Evolutionary conservation across 2,797 vertebrate species (phyloP), one percentile per base, ranked within the genome.

Genomic region (Mus minutoides): DNA sequence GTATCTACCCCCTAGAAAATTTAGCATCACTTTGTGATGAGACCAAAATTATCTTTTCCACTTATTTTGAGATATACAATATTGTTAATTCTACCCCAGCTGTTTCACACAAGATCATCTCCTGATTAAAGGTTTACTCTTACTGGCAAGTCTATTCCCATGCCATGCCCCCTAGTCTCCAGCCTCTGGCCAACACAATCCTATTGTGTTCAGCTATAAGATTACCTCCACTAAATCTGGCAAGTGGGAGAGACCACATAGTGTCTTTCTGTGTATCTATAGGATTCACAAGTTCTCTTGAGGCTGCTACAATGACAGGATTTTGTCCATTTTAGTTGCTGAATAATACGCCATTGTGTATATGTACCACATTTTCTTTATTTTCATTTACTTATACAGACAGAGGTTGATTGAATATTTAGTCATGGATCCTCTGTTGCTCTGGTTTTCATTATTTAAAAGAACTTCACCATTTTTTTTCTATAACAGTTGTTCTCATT

Each of bases 91-190:
- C 0, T 54, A 34, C 6, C 64, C 22, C 34, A 2, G 24, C 24
- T 37, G 4, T 34, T 14, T 4, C n/a, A 37, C 26, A 37, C 14
- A 37, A 54, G 12, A 84, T 54, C 6, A 16, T 22, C 3, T 9
- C n/a, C 0, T 76, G 37, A 60, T 26, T 26, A 7, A 29, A 52
- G 62, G 46, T 43, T 84, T 77, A 43, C 2, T 21, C 14, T 4
- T 4, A n/a, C 19, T 84, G 10, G 2, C 49, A 29, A 29, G 7
- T 29, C 40, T 37, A 17, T 37, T 12, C 37, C 21, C 7, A 64
- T 43, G 19, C 12, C 7, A 5, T 6, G 0, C 22, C 6, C 29
- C 6, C n/a, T 54, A 34, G 14, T 46, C 29, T 67, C 22, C 0
- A 19, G 4, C 10, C 56, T 29, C 29, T 56, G 31, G 46, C 3